Evolutionary conservation across 2,888 invertebrate species (phyloP).

Genomic region (Mesoligia furuncula): DNA sequence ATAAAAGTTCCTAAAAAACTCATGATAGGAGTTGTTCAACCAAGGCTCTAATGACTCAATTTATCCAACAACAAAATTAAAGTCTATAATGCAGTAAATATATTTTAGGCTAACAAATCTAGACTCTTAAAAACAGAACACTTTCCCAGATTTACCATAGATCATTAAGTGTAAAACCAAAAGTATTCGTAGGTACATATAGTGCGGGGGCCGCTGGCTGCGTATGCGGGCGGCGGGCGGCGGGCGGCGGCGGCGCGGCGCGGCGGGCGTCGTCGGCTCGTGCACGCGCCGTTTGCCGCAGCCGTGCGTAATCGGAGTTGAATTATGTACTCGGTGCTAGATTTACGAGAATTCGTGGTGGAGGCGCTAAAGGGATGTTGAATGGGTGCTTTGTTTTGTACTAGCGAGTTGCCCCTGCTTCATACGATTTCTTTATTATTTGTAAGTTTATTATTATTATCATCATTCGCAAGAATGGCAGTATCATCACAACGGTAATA

Average conservation of each 20-base stretch:
- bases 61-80: background rate
- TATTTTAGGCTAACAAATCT: constrained; percentile 25
- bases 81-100: background rate
- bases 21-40: background rate
- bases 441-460: background rate
- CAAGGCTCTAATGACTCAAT: background rate
- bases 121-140: constrained; percentile 29
- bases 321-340: constrained; percentile 71
- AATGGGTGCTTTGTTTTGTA: too few species aligned
- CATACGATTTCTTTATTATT: background rate
- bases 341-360: constrained; percentile 62
- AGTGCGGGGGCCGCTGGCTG: constrained; percentile 6
- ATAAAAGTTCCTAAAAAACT: too few species aligned
- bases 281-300: constrained; percentile 69
- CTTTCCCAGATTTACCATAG: constrained; percentile 27
- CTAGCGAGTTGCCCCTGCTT: background rate
- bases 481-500: too few species aligned
- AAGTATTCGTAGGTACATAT: constrained; percentile 43
- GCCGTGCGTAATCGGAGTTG: constrained; percentile 76
- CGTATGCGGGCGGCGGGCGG: constrained; percentile 2
- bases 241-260: background rate
- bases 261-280: constrained; percentile 30
- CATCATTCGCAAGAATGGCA: too few species aligned
- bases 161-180: constrained; percentile 42
- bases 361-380: too few species aligned